Conservation (phyloP, 92 coral and sea anemone genomes). For the Porites rus region DNA sequence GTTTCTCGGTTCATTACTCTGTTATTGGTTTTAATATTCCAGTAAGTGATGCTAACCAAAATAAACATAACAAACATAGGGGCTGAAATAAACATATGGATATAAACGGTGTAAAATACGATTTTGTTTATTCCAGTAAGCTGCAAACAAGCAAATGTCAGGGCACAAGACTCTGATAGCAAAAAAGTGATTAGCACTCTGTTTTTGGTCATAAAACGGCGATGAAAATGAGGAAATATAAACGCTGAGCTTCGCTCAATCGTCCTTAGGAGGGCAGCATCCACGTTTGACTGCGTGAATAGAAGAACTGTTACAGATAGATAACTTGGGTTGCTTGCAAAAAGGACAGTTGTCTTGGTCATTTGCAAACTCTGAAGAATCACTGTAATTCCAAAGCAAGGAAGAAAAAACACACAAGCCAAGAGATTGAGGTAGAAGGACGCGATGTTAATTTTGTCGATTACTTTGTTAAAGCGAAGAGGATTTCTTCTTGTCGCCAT, state of each 20-base stretch:
- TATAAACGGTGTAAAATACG: slow-evolving; percentile 15
- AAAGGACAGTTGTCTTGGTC: not conserved
- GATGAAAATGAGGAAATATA: slow-evolving; percentile 15
- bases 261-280: not conserved
- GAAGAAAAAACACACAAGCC: slow-evolving; percentile 2
- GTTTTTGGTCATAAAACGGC: slow-evolving; percentile 8
- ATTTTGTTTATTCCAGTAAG: slow-evolving; percentile 2
- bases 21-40: slow-evolving; percentile 20
- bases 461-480: not conserved
- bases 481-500: slow-evolving; percentile 4
- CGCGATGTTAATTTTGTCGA: slow-evolving; percentile 2
- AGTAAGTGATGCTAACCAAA: slow-evolving; percentile 2
- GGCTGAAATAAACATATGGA: slow-evolving; percentile 24
- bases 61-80: not conserved
- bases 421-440: not conserved
- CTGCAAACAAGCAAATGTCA: not conserved
- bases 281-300: slow-evolving; percentile 10
- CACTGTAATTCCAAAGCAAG: slow-evolving; percentile 13
- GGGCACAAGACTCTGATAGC: not conserved
- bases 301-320: not conserved
- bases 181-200: not conserved
- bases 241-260: slow-evolving; percentile 28
- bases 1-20: slow-evolving; percentile 7
- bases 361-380: not conserved
- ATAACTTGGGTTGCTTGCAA: slow-evolving; percentile 33